Evolutionary conservation across 2,888 invertebrate genomes (phyloP).

Genomic region (Cataglyphis altisquamis): DNA sequence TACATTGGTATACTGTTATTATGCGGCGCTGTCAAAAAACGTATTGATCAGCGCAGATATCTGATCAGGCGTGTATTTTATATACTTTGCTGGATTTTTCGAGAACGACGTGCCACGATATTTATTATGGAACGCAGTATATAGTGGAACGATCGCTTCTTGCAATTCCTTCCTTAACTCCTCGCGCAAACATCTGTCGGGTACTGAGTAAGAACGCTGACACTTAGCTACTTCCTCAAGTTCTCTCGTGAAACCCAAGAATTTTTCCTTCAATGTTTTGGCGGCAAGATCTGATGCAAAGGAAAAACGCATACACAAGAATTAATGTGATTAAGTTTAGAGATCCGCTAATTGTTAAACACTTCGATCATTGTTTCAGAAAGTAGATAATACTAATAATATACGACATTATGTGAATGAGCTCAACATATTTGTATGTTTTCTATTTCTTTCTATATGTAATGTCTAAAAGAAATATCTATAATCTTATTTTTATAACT

Average conservation of each 20-base stretch:
- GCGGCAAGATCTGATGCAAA: conserved; percentile 87
- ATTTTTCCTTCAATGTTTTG: conserved; percentile 84
- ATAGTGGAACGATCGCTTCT: conserved; percentile 94
- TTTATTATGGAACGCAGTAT: conserved; percentile 93
- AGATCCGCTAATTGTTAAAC: conserved; percentile 34
- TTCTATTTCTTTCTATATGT: conserved; percentile 26
- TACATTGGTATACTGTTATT: conserved; percentile 73
- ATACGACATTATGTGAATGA: conserved; percentile 19
- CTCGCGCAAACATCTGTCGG: conserved; percentile 96
- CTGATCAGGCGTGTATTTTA: conserved; percentile 95
- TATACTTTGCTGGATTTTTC: conserved; percentile 97
- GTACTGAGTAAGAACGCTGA: conserved; percentile 97
- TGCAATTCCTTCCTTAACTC: conserved; percentile 96
- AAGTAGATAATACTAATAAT: conserved; percentile 34
- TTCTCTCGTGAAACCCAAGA: conserved; percentile 95
- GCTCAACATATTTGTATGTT: conserved; percentile 2
- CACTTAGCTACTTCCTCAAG: conserved; percentile 95
- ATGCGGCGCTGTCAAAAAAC: conserved; percentile 96
- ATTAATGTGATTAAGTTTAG: conserved; percentile 24
- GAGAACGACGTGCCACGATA: conserved; percentile 93
- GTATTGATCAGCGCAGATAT: conserved; percentile 94
- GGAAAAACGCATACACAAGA: conserved; percentile 4
- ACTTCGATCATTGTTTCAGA: conserved; percentile 24
- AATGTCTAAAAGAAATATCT: conserved; percentile 14
- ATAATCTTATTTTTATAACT: conserved; percentile 10